Conservation (phyloP, 2,113 vertebrate genomes). For the Chlamydotis undulata region DNA sequence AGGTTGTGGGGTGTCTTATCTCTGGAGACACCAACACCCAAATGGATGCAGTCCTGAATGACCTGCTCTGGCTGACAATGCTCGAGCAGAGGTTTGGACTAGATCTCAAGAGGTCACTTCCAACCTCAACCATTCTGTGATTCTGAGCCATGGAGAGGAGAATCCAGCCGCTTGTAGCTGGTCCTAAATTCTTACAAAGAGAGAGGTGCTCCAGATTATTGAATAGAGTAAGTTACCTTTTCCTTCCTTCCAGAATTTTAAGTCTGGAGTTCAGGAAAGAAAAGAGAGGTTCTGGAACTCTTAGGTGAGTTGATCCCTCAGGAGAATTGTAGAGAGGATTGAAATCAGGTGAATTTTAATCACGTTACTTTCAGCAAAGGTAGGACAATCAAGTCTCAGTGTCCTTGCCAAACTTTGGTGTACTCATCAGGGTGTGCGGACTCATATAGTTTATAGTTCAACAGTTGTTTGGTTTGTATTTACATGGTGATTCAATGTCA, state of each 20-base stretch:
- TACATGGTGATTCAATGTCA: neutral
- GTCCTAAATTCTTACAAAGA: neutral
- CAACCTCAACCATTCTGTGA: neutral
- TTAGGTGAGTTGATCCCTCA: neutral
- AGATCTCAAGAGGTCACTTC: neutral
- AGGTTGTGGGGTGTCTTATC: neutral
- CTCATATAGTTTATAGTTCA: neutral
- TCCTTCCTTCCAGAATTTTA: neutral
- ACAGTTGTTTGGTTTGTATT: neutral
- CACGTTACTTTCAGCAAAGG: neutral
- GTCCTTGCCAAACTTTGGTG: neutral
- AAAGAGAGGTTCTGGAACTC: neutral
- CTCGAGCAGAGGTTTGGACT: neutral
- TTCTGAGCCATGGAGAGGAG: neutral
- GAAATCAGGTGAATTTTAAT: neutral
- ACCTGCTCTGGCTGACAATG: neutral
- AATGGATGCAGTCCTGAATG: neutral
- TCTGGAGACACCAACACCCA: neutral
- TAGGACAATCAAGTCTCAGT: neutral
- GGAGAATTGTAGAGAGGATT: neutral
- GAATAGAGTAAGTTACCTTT: neutral
- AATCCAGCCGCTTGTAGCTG: neutral
- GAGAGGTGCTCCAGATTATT: neutral
- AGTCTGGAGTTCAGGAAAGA: neutral
- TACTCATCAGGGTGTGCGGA: neutral